Evolutionary conservation across 2,888 invertebrate species (phyloP).

Genomic region (Carcina quercana): DNA sequence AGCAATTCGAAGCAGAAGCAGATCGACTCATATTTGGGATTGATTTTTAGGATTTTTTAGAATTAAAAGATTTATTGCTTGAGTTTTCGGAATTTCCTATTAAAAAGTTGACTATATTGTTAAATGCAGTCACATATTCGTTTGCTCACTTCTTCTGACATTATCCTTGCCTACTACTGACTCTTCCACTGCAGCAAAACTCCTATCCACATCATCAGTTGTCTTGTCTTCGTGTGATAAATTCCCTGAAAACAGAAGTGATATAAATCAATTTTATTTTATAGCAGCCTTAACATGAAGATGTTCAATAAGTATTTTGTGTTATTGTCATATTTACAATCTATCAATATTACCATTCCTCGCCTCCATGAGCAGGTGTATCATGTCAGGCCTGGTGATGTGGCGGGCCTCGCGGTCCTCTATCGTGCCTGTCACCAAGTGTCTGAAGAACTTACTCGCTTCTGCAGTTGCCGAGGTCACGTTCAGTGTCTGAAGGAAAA

Average conservation of each 20-base stretch:
- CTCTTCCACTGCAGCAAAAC: conserved; percentile 35
- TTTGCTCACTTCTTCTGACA: no score
- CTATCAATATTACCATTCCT: conserved; percentile 58
- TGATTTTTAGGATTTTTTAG: no score
- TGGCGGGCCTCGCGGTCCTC: conserved; percentile 38
- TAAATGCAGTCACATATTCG: no score
- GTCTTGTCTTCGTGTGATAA: conserved; percentile 17
- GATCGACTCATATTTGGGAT: no score
- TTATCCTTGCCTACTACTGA: conserved; percentile 21
- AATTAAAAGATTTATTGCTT: no score
- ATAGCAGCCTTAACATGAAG: no score
- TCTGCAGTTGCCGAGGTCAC: conserved; percentile 23
- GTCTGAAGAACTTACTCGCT: conserved; percentile 36
- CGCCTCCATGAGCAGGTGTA: conserved; percentile 71
- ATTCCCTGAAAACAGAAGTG: conserved; percentile 15
- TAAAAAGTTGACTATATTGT: no score
- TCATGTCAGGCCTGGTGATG: conserved; percentile 65
- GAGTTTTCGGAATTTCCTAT: no score
- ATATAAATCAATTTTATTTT: no score
- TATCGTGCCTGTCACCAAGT: conserved; percentile 47
- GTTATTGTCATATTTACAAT: no score
- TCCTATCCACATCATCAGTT: conserved; percentile 19
- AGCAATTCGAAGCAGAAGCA: no score
- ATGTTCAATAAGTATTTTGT: no score
- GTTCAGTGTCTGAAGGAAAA: conserved; percentile 26